Evolutionary conservation across 53 echinoderm and acorn worm species (phyloP), one percentile per base, ranked within the genome.

Genomic region (Henricia sp.): DNA sequence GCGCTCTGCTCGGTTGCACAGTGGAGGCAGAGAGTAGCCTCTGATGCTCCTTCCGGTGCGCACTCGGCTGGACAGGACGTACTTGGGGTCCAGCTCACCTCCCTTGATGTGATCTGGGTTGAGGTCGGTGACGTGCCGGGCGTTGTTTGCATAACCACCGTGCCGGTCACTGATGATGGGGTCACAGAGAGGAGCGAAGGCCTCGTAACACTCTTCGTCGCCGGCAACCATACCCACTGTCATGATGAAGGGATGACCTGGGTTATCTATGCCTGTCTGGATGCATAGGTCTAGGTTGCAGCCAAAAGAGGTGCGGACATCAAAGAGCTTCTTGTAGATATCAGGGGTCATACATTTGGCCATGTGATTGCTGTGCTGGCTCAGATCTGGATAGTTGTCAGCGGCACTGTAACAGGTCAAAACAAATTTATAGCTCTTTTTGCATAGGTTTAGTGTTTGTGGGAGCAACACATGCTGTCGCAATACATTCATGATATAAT

Each of bases 211-310:
- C 33, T 93, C 91, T 40, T 93, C 93, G 50, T 93, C 93, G 17
- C 93, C 93, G 24, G 93, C 93, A 4, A 93, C 93, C 68, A 85
- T 67, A 44, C 93, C 93, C 27, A 91, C 91, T 12, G 93, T 93
- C 88, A 91, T 91, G 85, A 93, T 93, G 82, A 83, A 89, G 6
- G 93, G 93, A 53, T 93, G 93, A n/a, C 93, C 93, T 6, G 93
- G 93, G 70, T 93, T 93, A 74, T 93, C 91, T 53, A 93, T 86
- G 27, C 93, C 93, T 12, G 93, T 93, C 67, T 93, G 91, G 72
- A 93, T 93, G 74, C 87, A 87, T 13, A 84, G 55, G 82, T 91
- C 91, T 48, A 93, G 73, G 29, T 84, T 88, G 68, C 78, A 87
- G 43, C 85, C 91, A 29, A 55, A 84, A n/a, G 85, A 71, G 12